A percentile compares a stretch with the other conserved stretches of the same genome.
Evolutionary conservation across 2,888 invertebrate species (phyloP).

Genomic region (Volucella bombylans): DNA sequence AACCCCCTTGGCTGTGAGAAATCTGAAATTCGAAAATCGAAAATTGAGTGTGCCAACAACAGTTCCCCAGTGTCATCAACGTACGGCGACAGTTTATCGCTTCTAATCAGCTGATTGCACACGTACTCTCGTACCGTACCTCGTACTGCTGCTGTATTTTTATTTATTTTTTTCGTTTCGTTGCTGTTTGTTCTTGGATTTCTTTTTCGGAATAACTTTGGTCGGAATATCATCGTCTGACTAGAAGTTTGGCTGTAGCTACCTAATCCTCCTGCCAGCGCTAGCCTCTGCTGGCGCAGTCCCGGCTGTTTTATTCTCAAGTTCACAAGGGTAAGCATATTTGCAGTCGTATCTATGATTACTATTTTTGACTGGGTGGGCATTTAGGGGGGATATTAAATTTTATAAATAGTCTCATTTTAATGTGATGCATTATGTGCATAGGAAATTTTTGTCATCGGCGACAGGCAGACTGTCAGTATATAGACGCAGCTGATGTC

Average conservation of each 20-base stretch:
- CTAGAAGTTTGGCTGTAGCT: slow-evolving; percentile 4
- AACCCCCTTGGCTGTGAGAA: slow-evolving; percentile 29
- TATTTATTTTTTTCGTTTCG: slow-evolving; percentile 36
- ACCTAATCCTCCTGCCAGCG: not conserved
- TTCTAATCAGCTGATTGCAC: slow-evolving; percentile 32
- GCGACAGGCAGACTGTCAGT: slow-evolving; percentile 68
- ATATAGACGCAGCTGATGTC: slow-evolving; percentile 39
- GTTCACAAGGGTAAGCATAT: slow-evolving; percentile 63
- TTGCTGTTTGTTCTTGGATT: slow-evolving; percentile 57
- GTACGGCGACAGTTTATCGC: slow-evolving; percentile 17
- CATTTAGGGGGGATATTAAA: slow-evolving; percentile 7
- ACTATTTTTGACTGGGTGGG: slow-evolving; percentile 4
- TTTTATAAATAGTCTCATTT: slow-evolving; percentile 55
- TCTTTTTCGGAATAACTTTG: slow-evolving; percentile 27
- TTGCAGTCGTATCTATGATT: slow-evolving; percentile 5
- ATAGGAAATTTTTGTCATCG: slow-evolving; percentile 19
- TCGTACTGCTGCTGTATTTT: slow-evolving; percentile 65
- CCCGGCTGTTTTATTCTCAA: slow-evolving; percentile 9
- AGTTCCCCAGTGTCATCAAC: slow-evolving; percentile 30
- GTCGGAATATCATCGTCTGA: not conserved
- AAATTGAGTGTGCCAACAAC: slow-evolving; percentile 21
- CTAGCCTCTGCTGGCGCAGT: not conserved
- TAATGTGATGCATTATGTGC: slow-evolving; percentile 29
- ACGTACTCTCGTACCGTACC: too few species aligned
- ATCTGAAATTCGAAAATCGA: slow-evolving; percentile 15